Percentiles rank a stretch among this genome's conserved stretches.
Evolutionary conservation across 2,888 invertebrate genomes (phyloP).

Genomic region (Hedychridium roseum): DNA sequence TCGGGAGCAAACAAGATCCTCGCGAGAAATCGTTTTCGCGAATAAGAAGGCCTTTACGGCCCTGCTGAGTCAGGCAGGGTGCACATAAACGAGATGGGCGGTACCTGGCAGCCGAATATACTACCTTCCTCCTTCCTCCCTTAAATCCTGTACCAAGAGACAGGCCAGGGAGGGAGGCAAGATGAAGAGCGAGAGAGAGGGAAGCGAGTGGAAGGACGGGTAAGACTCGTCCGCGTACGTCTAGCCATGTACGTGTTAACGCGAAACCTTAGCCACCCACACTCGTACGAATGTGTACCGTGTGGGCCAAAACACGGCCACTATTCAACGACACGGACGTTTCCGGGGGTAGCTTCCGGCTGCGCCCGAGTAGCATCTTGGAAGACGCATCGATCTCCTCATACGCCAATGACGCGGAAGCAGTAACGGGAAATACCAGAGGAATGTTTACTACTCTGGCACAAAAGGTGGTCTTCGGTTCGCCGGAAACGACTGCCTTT

Average conservation of each 20-base stretch:
- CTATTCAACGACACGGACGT: slow-evolving; percentile 41
- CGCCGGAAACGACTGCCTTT: too few species aligned
- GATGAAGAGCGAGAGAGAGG: slow-evolving; percentile 3
- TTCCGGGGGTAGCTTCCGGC: slow-evolving; percentile 32
- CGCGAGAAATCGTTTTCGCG: slow-evolving; percentile 52
- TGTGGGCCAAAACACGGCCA: slow-evolving; percentile 49
- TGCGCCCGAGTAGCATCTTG: slow-evolving; percentile 28
- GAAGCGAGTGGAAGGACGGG: too few species aligned
- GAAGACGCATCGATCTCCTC: slow-evolving; percentile 31
- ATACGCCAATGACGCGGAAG: slow-evolving; percentile 11
- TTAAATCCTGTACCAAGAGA: slow-evolving; percentile 43
- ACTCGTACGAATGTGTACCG: slow-evolving; percentile 10
- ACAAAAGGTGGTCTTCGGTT: too few species aligned
- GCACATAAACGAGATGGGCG: slow-evolving; percentile 60
- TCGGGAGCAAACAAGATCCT: slow-evolving; percentile 46
- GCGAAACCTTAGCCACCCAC: slow-evolving; percentile 16
- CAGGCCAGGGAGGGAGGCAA: neutral
- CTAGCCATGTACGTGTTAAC: slow-evolving; percentile 21
- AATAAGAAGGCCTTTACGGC: slow-evolving; percentile 43
- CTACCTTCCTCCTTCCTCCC: slow-evolving; percentile 52
- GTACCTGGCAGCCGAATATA: slow-evolving; percentile 53
- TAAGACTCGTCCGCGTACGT: slow-evolving; percentile 15
- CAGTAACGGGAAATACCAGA: slow-evolving; percentile 7
- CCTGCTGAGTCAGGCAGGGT: slow-evolving; percentile 53
- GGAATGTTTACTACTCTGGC: slow-evolving; percentile 11